Conservation (phyloP, 2,113 vertebrate species). For the Cyanoliseus patagonus region DNA sequence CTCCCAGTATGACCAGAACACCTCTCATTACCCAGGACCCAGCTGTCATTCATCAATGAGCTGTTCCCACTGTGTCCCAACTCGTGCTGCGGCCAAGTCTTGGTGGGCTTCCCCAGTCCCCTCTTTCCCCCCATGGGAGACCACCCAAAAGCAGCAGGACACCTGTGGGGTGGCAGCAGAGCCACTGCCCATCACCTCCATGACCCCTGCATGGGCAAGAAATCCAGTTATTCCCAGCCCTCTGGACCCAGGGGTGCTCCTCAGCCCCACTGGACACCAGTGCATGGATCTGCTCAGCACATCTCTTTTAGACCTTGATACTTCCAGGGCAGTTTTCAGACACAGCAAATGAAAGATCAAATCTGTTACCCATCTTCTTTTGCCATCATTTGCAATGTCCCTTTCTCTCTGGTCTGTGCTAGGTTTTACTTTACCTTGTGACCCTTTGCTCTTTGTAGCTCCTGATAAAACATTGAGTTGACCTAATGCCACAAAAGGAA, state of each 20-base stretch:
- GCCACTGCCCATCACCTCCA: not conserved
- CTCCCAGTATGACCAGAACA: not conserved
- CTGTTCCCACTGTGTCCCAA: not conserved
- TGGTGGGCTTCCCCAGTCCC: not conserved
- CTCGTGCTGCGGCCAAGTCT: not conserved
- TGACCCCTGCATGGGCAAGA: not conserved
- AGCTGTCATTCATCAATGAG: not conserved
- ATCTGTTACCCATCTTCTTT: not conserved
- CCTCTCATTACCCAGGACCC: not conserved
- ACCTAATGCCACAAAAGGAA: not conserved
- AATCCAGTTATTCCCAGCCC: not conserved
- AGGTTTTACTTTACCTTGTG: not conserved
- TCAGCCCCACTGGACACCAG: not conserved
- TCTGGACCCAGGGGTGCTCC: not conserved
- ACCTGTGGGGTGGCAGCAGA: rapidly evolving
- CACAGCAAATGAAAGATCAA: not conserved
- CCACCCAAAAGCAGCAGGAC: not conserved
- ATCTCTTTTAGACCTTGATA: not conserved
- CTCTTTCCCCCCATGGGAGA: not conserved
- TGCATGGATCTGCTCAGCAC: not conserved
- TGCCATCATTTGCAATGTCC: not conserved
- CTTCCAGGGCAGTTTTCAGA: not conserved
- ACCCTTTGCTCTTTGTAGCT: not conserved
- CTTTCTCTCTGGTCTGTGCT: not conserved
- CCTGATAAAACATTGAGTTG: not conserved